Evolutionary conservation across 1,140 invertebrate species (phyloP), one percentile per base, ranked within the genome.

Genomic region (Drosophila nasuta): DNA sequence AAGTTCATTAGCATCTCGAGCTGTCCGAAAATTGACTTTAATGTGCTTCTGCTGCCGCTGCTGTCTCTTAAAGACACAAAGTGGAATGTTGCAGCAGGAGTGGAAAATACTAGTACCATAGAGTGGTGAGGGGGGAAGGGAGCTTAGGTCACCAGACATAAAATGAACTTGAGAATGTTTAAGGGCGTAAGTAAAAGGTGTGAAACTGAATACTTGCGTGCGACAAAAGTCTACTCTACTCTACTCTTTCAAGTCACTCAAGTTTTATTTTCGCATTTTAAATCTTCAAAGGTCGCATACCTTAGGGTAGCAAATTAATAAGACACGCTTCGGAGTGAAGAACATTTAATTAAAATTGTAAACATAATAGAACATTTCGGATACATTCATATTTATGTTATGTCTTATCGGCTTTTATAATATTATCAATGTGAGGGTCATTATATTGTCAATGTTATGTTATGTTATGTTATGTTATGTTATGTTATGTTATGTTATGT

Each of bases 1-100:
- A 88, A 87, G 77, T 87, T 87, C 83, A 87, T 87, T 88, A 87
- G 83, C 83, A 88, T 87, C 75, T 77, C 73, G 65, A 79, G 56
- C 64, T 59, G 71, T 46, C 57, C 65, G 57, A 77, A 71, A 64
- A 71, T 73, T 59, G 59, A 68, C 64, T 74, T 77, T 62, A 70
- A 75, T 70, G 63, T 64, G 60, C 48, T 20, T 33, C n/a, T 2
- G 33, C 2, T 2, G 28, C 4, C 20, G 17, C 38, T 41, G 38
- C 11, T 41, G 79, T 76, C 79, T 77, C 76, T 82, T 82, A 43
- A 43, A 43, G 41, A n/a, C 41, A 3, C 41, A n/a, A 43, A 13
- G n/a, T 43, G n/a, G 41, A 5, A 38, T 8, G 1, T 20, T 20
- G 20, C 20, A 20, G 20, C 20, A 20, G 20, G 20, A 3, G 20